Evolutionary conservation across 2,113 vertebrate species (phyloP), one percentile per base, ranked within the genome.

Genomic region (Chelonoidis abingdonii): DNA sequence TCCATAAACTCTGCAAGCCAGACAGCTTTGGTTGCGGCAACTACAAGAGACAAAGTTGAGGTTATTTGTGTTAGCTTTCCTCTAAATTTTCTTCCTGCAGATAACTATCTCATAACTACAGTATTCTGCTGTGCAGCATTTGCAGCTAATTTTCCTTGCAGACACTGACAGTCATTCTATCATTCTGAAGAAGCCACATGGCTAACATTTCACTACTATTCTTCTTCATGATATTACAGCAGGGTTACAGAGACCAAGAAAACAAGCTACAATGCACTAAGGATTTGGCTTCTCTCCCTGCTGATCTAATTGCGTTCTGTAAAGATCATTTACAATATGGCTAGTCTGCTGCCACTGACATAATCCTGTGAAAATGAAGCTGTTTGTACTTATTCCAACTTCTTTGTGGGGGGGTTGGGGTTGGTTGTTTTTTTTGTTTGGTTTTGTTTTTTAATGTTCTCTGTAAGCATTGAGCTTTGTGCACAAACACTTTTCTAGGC

Each of bases 191-290:
- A 86, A 87, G 65, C 84, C 53, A 65, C 59, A 16, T 14, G 29
- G 31, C 31, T 65, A 35, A 65, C 59, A 65, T 65, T 35, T 65
- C 59, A 65, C 59, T 62, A 62, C 59, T 35, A 83, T 78, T 86
- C 69, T 59, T 82, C 88, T 88, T 91, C 79, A 25, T 1, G 25
- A 90, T 84, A 79, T 49, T 89, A 35, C 72, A 84, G 56, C 35
- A 69, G 56, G 87, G 78, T 91, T 87, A 93, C 86, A 96, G 91
- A 96, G 56, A 89, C 12, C 59, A 86, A 89, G 79, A 88, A 96
- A 95, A 89, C 6, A 53, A 0, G 2, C 69, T 83, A 81, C 62
- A 88, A 22, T 13, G 38, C 72, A 93, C 88, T 88, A 96, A 86
- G 1, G 0, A 82, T 88, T 89, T 89, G 72, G 81, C 82, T 17